Evolutionary conservation across 2,113 vertebrate genomes (phyloP).

Genomic region (Pteruthius melanotis): DNA sequence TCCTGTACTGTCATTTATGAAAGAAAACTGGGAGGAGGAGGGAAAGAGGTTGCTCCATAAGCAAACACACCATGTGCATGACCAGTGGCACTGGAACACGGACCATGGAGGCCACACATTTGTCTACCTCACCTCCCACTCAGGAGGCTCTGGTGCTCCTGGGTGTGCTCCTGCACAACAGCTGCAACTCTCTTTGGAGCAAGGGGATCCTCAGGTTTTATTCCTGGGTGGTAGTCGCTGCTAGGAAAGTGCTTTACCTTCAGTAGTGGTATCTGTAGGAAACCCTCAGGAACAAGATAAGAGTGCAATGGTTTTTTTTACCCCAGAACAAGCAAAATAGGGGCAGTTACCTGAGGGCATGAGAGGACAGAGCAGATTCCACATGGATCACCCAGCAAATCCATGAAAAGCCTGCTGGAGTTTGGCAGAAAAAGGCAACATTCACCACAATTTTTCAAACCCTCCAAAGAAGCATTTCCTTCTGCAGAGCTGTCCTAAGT

Average conservation of each 20-base stretch:
- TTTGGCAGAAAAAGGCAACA: background rate
- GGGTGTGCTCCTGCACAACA: background rate
- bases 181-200: background rate
- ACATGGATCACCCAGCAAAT: rapidly evolving
- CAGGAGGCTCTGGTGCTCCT: rapidly evolving
- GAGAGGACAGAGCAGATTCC: background rate
- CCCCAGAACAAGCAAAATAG: background rate
- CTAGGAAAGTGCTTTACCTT: rapidly evolving
- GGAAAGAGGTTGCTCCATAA: background rate
- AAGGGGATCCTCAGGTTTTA: background rate
- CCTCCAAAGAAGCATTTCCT: background rate
- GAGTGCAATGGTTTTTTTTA: background rate
- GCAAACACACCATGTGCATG: rapidly evolving
- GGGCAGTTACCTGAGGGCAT: background rate
- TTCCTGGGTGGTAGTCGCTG: background rate
- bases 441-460: background rate
- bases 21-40: background rate
- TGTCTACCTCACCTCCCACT: rapidly evolving
- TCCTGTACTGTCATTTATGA: background rate
- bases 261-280: background rate
- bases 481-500: background rate
- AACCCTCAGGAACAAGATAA: background rate
- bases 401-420: background rate
- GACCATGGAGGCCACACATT: background rate
- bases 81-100: rapidly evolving